Evolutionary conservation across 2,888 invertebrate genomes (phyloP).

Genomic region (Encarsia formosa): DNA sequence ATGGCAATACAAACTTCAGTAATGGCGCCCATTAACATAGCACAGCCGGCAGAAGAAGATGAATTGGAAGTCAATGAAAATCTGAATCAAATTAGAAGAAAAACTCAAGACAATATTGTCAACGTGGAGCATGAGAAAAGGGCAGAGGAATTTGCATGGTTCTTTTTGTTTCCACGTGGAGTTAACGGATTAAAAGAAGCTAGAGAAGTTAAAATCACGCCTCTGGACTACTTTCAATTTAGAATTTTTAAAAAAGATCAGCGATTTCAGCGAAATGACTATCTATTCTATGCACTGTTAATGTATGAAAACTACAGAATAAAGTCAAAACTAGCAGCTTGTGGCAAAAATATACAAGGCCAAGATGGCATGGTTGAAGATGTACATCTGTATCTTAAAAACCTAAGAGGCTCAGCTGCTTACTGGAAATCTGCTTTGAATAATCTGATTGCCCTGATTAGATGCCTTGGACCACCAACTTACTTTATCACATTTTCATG

Average conservation of each 20-base stretch:
- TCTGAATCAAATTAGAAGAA: too few species aligned
- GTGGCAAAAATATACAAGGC: slow-evolving; percentile 25
- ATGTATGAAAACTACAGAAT: slow-evolving; percentile 15
- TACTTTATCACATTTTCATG: slow-evolving; percentile 34
- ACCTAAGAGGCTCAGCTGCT: slow-evolving; percentile 35
- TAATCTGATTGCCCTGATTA: slow-evolving; percentile 30
- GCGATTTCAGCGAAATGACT: neutral
- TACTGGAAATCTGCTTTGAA: too few species aligned
- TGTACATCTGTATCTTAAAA: slow-evolving; percentile 39
- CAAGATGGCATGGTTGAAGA: slow-evolving; percentile 30
- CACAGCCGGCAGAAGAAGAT: too few species aligned
- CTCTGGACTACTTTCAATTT: neutral
- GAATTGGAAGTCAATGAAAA: too few species aligned
- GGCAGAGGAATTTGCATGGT: too few species aligned
- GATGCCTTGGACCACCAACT: slow-evolving; percentile 29
- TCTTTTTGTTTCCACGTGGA: too few species aligned
- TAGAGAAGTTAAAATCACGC: too few species aligned
- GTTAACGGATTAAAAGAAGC: too few species aligned
- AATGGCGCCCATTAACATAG: too few species aligned
- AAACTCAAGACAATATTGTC: too few species aligned
- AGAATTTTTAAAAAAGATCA: neutral
- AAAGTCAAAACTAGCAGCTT: slow-evolving; percentile 31
- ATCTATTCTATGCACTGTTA: neutral
- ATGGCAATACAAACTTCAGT: too few species aligned
- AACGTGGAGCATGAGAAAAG: too few species aligned